Conservation (phyloP, 2,797 vertebrate genomes). For the Brotula barbata region DNA sequence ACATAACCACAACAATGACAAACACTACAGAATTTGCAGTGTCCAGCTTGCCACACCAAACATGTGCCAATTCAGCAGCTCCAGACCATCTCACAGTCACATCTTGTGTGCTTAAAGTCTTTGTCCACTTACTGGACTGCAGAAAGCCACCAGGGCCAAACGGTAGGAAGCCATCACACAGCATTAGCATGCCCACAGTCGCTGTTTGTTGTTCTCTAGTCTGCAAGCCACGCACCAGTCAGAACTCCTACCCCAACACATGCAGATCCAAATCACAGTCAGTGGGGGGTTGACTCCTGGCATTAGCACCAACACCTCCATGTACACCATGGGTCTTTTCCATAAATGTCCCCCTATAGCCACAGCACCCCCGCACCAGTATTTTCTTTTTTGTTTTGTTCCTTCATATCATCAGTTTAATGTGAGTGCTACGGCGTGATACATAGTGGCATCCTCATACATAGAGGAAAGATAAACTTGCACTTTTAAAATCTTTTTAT, state of each 20-base stretch:
- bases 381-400: conserved; percentile 20
- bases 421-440: neutral
- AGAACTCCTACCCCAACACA: conserved; percentile 65
- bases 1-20: neutral
- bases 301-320: conserved; percentile 75
- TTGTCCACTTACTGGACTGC: conserved; percentile 50
- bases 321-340: conserved; percentile 40
- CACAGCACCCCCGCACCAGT: conserved; percentile 10
- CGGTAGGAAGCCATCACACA: conserved; percentile 81
- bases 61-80: conserved; percentile 3
- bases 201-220: conserved; percentile 54
- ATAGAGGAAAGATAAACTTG: too few relatives aligned
- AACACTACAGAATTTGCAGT: neutral
- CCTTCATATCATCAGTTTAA: conserved; percentile 15
- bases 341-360: conserved; percentile 31
- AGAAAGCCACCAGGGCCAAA: conserved; percentile 61
- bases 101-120: neutral
- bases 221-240: conserved; percentile 61
- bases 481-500: too few relatives aligned
- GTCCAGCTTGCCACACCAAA: neutral
- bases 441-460: neutral
- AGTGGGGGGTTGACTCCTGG: conserved; percentile 77
- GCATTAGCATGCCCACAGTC: conserved; percentile 66
- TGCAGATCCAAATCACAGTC: conserved; percentile 70
- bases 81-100: conserved; percentile 5